Conservation (phyloP, 2,797 vertebrate species). For the Argya squamiceps region DNA sequence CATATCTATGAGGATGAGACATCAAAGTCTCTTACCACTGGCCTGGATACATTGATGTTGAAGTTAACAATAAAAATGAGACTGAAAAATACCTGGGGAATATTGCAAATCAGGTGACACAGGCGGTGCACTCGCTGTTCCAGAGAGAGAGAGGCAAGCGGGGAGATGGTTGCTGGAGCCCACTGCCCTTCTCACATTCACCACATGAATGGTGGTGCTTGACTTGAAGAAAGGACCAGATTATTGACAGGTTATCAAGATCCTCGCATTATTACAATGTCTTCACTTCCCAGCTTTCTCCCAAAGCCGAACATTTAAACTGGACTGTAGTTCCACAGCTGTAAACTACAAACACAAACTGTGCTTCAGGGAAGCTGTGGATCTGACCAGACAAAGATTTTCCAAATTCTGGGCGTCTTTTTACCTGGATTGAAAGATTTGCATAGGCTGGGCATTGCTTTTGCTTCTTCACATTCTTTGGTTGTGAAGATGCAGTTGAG, state of each 20-base stretch:
- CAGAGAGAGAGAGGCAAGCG: accelerated
- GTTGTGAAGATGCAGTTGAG: background rate
- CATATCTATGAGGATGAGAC: background rate
- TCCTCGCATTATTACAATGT: background rate
- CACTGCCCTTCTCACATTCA: background rate
- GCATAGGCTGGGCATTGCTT: background rate
- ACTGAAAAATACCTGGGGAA: background rate
- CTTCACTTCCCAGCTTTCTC: background rate
- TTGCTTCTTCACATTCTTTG: background rate
- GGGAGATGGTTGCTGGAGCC: background rate
- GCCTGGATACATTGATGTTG: background rate
- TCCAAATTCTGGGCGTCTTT: background rate
- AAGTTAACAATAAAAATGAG: background rate
- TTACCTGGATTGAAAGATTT: background rate
- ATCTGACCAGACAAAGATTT: background rate
- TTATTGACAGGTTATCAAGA: background rate
- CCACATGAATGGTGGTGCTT: background rate
- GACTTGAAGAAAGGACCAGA: background rate
- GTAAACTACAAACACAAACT: background rate
- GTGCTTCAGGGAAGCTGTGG: background rate
- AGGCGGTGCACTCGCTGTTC: background rate
- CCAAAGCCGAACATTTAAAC: background rate
- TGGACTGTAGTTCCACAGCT: background rate
- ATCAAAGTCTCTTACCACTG: background rate
- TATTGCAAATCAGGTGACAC: background rate